Evolutionary conservation across 2,888 invertebrate genomes (phyloP).

Genomic region (Omphaloscelis lunosa): DNA sequence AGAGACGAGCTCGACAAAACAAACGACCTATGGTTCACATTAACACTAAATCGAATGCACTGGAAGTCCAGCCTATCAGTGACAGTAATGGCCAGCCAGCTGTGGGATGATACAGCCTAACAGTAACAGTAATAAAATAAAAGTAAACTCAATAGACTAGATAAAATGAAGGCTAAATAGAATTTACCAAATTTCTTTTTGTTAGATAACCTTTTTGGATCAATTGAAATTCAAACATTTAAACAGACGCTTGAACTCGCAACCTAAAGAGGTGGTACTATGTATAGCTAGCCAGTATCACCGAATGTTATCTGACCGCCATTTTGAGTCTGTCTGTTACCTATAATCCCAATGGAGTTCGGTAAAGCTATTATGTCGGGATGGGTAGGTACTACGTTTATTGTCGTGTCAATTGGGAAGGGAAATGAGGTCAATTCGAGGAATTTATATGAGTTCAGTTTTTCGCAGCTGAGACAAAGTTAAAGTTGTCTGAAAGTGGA

Average conservation of each 20-base stretch:
- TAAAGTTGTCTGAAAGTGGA: constrained; percentile 6
- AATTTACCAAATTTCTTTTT: constrained; percentile 2
- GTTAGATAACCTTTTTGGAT: neutral
- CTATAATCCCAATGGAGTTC: constrained; percentile 39
- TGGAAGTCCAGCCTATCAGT: too few species aligned
- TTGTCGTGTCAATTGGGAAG: constrained; percentile 17
- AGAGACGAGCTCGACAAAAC: too few species aligned
- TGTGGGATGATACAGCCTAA: too few species aligned
- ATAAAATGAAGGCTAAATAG: too few species aligned
- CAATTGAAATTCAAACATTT: neutral
- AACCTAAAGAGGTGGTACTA: constrained; percentile 10
- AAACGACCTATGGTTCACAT: too few species aligned
- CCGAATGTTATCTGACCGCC: constrained; percentile 12
- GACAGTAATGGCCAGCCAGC: neutral
- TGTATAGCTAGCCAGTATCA: constrained; percentile 1
- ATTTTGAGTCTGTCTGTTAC: constrained; percentile 28
- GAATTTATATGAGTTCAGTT: neutral
- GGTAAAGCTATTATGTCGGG: constrained; percentile 20
- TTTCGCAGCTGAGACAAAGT: neutral
- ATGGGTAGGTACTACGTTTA: constrained; percentile 20
- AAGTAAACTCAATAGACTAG: neutral
- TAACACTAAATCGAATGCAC: too few species aligned
- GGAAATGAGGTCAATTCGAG: constrained; percentile 24
- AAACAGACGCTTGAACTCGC: neutral
- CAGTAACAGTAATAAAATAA: neutral